Conservation (phyloP, 2,113 vertebrate genomes). For the Anser brachyrhynchus region DNA sequence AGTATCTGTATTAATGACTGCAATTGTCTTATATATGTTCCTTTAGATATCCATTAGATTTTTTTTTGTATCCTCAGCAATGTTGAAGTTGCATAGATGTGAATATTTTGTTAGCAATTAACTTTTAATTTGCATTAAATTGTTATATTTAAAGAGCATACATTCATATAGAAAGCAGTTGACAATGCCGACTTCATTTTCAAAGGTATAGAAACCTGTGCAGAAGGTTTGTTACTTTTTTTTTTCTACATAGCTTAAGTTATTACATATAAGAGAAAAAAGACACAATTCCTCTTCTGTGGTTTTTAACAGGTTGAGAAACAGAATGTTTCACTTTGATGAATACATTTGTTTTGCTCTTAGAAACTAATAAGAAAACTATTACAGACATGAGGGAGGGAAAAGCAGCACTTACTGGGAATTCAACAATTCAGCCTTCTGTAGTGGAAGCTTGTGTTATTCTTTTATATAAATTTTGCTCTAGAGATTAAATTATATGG, state of each 20-base stretch:
- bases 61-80: background rate
- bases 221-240: background rate
- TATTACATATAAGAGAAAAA: background rate
- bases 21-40: background rate
- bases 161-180: background rate
- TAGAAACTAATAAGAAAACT: constrained; percentile 17
- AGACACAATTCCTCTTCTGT: background rate
- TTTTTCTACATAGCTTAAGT: background rate
- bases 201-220: background rate
- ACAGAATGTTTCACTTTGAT: background rate
- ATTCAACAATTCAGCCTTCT: constrained; percentile 41
- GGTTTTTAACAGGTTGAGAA: background rate
- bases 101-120: constrained; percentile 14
- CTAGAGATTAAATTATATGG: constrained; percentile 62
- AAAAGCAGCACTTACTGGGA: constrained; percentile 42
- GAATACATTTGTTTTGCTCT: constrained; percentile 13
- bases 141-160: background rate
- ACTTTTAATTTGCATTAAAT: background rate
- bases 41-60: background rate
- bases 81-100: background rate
- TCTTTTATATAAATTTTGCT: constrained; percentile 62
- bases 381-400: background rate
- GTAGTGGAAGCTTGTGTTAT: constrained; percentile 53
- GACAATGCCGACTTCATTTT: background rate
- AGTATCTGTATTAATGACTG: background rate